phyloP scores from a whole-genome alignment of 2,888 invertebrate species.

The Amblyjoppa fuscipennis region DNA sequence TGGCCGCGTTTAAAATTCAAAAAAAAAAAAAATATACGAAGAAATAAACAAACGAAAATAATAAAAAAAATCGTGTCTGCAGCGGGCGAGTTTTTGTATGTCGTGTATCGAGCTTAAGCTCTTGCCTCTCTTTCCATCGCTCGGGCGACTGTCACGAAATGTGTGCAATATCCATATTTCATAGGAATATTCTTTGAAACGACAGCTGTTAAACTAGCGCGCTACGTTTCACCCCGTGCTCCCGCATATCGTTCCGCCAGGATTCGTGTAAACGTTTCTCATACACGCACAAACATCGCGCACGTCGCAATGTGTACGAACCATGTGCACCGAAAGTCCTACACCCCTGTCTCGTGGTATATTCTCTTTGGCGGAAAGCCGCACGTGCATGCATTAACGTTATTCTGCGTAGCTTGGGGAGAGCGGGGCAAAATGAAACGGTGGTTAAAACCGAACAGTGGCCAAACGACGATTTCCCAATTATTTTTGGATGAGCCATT shows the following conservation, averaged over 20 bases:
- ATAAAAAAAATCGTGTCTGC: not conserved
- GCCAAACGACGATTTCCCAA: no score
- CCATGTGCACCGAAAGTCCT: not conserved
- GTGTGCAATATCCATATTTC: slow-evolving; percentile 41
- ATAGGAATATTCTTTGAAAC: slow-evolving; percentile 56
- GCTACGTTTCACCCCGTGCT: slow-evolving; percentile 35
- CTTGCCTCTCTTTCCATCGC: not conserved
- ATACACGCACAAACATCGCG: not conserved
- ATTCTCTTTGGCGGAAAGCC: slow-evolving; percentile 40
- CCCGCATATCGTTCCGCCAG: slow-evolving; percentile 31
- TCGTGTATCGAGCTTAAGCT: not conserved
- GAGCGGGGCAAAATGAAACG: no score
- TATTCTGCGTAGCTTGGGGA: not conserved
- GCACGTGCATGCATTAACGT: slow-evolving; percentile 49
- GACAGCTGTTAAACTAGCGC: slow-evolving; percentile 58
- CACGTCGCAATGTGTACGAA: not conserved
- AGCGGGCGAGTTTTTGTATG: not conserved
- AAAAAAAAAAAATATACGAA: not conserved
- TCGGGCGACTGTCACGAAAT: slow-evolving; percentile 11
- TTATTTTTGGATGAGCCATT: no score
- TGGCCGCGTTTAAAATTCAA: not conserved
- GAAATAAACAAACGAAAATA: not conserved
- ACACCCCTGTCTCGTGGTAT: not conserved
- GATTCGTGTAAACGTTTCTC: slow-evolving; percentile 28
- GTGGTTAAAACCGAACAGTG: no score